Percentiles rank a stretch among this genome's conserved stretches.
Conservation (phyloP, 1,140 invertebrate species). For the Leptopilina boulardi region DNA sequence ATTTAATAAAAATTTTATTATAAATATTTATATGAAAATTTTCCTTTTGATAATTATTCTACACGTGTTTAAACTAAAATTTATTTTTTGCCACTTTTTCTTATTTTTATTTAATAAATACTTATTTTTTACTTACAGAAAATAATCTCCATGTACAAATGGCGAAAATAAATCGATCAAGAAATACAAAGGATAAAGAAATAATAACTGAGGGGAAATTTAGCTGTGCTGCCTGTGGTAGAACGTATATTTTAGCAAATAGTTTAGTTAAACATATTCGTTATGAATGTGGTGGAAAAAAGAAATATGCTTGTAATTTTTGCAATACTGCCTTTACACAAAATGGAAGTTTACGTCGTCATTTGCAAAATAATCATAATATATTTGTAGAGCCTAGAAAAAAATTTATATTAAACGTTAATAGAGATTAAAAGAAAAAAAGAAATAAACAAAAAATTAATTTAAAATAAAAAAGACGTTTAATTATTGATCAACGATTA, state of each 20-base stretch:
- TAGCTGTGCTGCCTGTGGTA: slow-evolving; percentile 39
- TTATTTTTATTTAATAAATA: no score
- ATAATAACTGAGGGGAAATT: neutral
- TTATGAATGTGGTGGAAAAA: slow-evolving; percentile 14
- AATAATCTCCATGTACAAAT: neutral
- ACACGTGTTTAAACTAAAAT: no score
- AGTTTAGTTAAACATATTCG: slow-evolving; percentile 29
- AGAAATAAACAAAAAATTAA: neutral
- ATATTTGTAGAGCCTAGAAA: neutral
- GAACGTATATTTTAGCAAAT: slow-evolving; percentile 27
- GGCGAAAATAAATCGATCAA: neutral
- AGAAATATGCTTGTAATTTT: slow-evolving; percentile 1
- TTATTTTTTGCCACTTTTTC: no score
- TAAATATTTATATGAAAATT: no score
- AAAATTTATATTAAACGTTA: slow-evolving; percentile 14
- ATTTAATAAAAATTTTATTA: no score
- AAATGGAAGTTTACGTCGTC: slow-evolving; percentile 11
- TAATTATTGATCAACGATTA: no score
- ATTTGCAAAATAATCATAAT: slow-evolving; percentile 6
- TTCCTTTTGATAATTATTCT: no score
- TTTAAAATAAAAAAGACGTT: neutral
- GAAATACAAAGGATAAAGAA: slow-evolving; percentile 9
- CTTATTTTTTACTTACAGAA: no score
- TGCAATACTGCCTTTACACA: slow-evolving; percentile 1
- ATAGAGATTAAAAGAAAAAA: neutral